Evolutionary conservation across 2,888 invertebrate genomes (phyloP), one percentile per base, ranked within the genome.

Genomic region (Iselma pallidipennis): DNA sequence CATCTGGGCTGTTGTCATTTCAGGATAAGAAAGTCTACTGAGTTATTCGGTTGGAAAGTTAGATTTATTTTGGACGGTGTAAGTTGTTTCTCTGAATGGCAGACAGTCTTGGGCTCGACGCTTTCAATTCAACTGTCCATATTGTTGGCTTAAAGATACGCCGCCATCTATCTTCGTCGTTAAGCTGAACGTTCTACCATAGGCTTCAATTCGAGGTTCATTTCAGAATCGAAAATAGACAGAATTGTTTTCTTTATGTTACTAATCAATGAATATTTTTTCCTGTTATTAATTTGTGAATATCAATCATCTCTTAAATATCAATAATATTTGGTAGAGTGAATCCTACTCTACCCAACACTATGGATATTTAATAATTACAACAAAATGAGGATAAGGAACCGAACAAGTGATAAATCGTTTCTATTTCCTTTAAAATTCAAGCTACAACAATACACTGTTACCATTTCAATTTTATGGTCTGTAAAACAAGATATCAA

Each of bases 101-200:
- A 49, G 2, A 37, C 4, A 4, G 57, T 55, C 52, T 61, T 64
- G 49, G 53, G 42, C 28, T 68, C 66, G 71, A 71, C 71, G 72
- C 68, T 65, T 73, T 73, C 74, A 71, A 73, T 75, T 74, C 72
- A 71, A 71, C 71, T 71, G 72, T 73, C 72, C 73, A 74, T 74
- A 74, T 72, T 73, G 73, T 71, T 70, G 69, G 71, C 66, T 73
- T 71, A 68, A 67, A 69, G 71, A 69, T 67, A 70, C 66, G 68
- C 65, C 71, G 63, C 66, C 74, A 74, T 75, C 73, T 65, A 71
- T 75, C 74, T 74, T 73, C 71, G 70, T 75, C 68, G 50, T 57
- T 63, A 54, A 57, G 61, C 59, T 60, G 54, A 54, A 55, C 52
- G 37, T n/a, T n/a, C n/a, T n/a, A n/a, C n/a, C n/a, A n/a, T n/a